Conservation (phyloP, 2,113 vertebrate genomes). For the Phalacrocorax brasilianus region DNA sequence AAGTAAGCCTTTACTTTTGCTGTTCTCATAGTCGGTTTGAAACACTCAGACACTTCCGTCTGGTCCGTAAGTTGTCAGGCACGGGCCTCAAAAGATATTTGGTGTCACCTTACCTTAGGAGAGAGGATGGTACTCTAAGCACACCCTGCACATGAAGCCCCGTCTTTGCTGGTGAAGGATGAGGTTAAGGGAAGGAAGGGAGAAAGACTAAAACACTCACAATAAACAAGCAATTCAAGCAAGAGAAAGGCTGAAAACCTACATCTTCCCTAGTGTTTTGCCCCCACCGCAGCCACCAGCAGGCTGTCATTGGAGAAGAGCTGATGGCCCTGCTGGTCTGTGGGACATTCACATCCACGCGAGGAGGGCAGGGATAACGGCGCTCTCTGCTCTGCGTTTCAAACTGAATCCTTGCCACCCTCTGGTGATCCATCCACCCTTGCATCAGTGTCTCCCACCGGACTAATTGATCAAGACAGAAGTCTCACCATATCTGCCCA, state of each 20-base stretch:
- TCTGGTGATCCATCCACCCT: fast-evolving
- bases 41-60: not conserved
- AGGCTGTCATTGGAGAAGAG: not conserved
- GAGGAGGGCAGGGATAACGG: not conserved
- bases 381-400: not conserved
- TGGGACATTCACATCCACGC: no score
- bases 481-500: not conserved
- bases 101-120: not conserved
- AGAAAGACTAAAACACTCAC: not conserved
- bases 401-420: not conserved
- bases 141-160: not conserved
- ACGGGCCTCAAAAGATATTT: not conserved
- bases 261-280: not conserved
- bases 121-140: not conserved
- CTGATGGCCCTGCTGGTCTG: no score
- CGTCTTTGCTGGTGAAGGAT: not conserved
- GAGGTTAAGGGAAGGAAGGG: not conserved
- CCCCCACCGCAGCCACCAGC: not conserved
- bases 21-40: not conserved
- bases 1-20: not conserved
- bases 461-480: not conserved
- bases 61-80: not conserved
- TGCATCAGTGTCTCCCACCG: not conserved
- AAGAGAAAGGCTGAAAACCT: not conserved
- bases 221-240: not conserved